These are phyloP conservation scores for Xylota sylvarum DNA, from an alignment of 2,888 invertebrate species.

Conservation along the genomic window DNA sequence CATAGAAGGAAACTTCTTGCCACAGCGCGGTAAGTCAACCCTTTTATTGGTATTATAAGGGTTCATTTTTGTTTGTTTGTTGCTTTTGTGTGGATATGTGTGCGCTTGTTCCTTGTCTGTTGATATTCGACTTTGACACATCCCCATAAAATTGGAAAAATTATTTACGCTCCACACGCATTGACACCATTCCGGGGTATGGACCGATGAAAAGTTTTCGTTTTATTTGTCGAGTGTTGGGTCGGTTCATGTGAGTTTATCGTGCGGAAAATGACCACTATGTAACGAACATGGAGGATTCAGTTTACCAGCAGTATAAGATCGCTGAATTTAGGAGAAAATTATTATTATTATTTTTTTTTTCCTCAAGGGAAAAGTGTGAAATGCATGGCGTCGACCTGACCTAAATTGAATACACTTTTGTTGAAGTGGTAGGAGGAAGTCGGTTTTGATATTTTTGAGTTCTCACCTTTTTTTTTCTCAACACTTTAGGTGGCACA, in stretches of 20 bases:
- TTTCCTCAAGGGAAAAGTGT: neutral
- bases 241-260: slow-evolving; percentile 20
- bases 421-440: neutral
- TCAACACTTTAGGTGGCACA: neutral
- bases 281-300: neutral
- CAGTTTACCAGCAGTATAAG: neutral
- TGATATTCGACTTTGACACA: slow-evolving; percentile 46
- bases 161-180: slow-evolving; percentile 18
- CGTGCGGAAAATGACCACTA: slow-evolving; percentile 35
- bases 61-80: slow-evolving; percentile 17
- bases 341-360: neutral
- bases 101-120: slow-evolving; percentile 6
- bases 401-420: slow-evolving; percentile 33
- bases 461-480: slow-evolving; percentile 1
- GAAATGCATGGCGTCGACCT: neutral
- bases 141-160: slow-evolving; percentile 52
- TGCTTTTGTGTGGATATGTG: slow-evolving; percentile 4
- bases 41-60: slow-evolving; percentile 52
- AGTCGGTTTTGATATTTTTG: neutral
- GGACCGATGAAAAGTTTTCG: slow-evolving; percentile 21
- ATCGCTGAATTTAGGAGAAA: neutral
- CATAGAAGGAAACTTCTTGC: neutral
- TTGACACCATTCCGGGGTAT: neutral
- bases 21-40: slow-evolving; percentile 42
- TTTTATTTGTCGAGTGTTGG: slow-evolving; percentile 8